Evolutionary conservation across 2,888 invertebrate genomes (phyloP).

Genomic region (Cantharis nigra): DNA sequence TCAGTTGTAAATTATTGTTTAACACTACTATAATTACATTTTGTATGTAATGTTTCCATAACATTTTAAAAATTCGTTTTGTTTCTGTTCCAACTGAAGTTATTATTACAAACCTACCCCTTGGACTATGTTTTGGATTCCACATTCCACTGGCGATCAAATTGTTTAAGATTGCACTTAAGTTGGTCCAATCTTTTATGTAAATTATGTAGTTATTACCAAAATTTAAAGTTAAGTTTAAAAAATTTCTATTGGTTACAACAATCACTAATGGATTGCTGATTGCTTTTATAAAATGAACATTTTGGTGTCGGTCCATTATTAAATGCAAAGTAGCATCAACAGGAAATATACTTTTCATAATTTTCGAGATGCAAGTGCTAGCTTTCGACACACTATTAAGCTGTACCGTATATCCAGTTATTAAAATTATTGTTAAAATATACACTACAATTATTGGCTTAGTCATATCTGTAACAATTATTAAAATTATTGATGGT

Average conservation of each 20-base stretch:
- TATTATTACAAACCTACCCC: neutral
- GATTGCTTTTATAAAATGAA: neutral
- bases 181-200: neutral
- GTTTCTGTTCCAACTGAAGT: neutral
- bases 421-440: neutral
- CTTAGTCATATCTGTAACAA: neutral
- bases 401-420: neutral
- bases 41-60: neutral
- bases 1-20: neutral
- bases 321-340: neutral
- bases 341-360: neutral
- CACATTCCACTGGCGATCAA: neutral
- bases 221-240: neutral
- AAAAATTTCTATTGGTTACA: neutral
- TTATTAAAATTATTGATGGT: neutral
- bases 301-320: neutral
- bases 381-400: neutral
- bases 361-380: neutral
- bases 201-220: neutral
- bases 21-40: neutral
- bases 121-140: no score
- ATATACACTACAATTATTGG: neutral
- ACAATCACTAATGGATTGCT: neutral
- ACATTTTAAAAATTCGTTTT: neutral
- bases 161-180: neutral